These are phyloP conservation scores for Drosophila demipolita DNA, from an alignment of 2,888 invertebrate genomes.

Conservation along the genomic window DNA sequence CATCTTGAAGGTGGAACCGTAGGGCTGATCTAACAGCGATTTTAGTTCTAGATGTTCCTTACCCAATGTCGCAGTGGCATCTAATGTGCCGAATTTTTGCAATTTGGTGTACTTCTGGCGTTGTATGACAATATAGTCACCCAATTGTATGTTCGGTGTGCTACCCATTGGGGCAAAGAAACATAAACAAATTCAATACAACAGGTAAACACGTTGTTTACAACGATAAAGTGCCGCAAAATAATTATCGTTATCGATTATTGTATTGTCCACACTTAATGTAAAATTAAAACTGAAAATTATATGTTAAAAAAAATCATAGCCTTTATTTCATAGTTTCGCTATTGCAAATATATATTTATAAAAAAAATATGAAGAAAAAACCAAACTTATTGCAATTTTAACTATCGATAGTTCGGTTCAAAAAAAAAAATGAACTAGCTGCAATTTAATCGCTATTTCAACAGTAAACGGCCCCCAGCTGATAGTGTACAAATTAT, in stretches of 20 bases:
- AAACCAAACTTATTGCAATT: not conserved
- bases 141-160: slow-evolving; percentile 86
- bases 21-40: slow-evolving; percentile 89
- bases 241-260: slow-evolving; percentile 12
- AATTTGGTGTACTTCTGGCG: slow-evolving; percentile 92
- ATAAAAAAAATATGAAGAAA: not conserved
- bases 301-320: not conserved
- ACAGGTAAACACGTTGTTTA: slow-evolving; percentile 47
- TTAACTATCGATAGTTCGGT: not conserved
- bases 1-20: slow-evolving; percentile 92
- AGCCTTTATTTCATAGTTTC: not conserved
- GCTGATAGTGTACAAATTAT: slow-evolving; percentile 1
- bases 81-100: slow-evolving; percentile 89
- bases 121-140: slow-evolving; percentile 91
- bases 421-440: slow-evolving; percentile 13
- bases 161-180: slow-evolving; percentile 20
- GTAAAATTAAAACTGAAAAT: not conserved
- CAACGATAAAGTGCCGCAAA: slow-evolving; percentile 12
- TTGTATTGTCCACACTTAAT: not conserved
- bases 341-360: not conserved
- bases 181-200: slow-evolving; percentile 16
- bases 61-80: slow-evolving; percentile 88
- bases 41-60: slow-evolving; percentile 89
- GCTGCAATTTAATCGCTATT: not conserved
- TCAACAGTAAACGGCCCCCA: not conserved